Conservation (phyloP, 2,113 vertebrate genomes). For the Carassius auratus region DNA sequence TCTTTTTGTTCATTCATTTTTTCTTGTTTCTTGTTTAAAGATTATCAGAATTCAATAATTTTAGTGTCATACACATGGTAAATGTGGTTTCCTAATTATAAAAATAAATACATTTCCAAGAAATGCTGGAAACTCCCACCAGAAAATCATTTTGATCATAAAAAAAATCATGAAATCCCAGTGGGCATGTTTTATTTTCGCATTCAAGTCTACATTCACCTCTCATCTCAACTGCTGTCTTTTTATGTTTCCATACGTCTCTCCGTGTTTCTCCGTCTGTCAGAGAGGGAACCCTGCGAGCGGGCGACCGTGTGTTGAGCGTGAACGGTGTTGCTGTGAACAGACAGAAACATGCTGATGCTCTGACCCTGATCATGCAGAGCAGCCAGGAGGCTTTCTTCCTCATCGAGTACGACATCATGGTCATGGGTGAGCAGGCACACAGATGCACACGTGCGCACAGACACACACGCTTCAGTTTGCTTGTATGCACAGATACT, state of each 20-base stretch:
- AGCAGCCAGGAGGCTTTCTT: slow-evolving; percentile 93
- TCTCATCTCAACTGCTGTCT: slow-evolving; percentile 8
- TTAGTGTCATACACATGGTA: too few species aligned
- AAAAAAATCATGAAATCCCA: not conserved
- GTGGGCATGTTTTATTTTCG: not conserved
- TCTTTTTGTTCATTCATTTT: too few species aligned
- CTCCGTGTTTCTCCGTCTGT: not conserved
- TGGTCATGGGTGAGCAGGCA: slow-evolving; percentile 86
- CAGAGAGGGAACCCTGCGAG: slow-evolving; percentile 94
- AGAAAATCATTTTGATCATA: not conserved
- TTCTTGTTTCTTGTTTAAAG: too few species aligned
- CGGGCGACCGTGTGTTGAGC: slow-evolving; percentile 89
- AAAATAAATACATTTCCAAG: not conserved
- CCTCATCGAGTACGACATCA: slow-evolving; percentile 95
- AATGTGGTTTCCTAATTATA: not conserved
- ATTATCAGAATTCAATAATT: too few species aligned
- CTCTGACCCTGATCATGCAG: slow-evolving; percentile 86
- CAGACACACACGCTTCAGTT: slow-evolving; percentile 20
- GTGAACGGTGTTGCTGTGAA: slow-evolving; percentile 91
- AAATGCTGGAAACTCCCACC: not conserved
- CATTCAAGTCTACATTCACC: not conserved
- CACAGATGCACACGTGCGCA: not conserved
- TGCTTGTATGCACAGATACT: slow-evolving; percentile 37
- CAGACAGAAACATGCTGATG: slow-evolving; percentile 86
- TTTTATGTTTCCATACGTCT: not conserved